Percentiles rank a stretch among this genome's conserved stretches.
phyloP scores from a whole-genome alignment of 1,140 invertebrate species.

The Spodoptera frugiperda region DNA sequence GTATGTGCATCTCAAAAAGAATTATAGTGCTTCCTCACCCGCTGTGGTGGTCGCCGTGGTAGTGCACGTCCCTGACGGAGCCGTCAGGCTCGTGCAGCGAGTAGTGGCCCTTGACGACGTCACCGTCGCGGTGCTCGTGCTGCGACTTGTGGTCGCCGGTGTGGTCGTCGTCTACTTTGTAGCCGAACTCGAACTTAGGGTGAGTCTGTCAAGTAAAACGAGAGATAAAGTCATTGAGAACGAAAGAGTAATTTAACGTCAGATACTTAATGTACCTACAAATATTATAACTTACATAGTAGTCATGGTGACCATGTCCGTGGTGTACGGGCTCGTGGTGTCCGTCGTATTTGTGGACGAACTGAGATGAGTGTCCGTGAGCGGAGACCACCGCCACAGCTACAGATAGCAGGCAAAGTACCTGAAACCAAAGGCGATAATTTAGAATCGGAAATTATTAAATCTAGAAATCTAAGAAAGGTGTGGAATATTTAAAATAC shows the following conservation, averaged over 20 bases:
- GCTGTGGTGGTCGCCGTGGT: constrained; percentile 70
- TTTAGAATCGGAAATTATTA: too few relatives aligned
- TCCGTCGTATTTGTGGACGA: constrained; percentile 66
- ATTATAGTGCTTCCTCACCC: constrained; percentile 72
- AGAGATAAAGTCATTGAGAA: background rate
- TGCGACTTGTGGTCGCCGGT: constrained; percentile 69
- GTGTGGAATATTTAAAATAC: background rate
- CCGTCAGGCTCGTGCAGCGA: constrained; percentile 82
- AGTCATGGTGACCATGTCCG: constrained; percentile 49
- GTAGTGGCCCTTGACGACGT: constrained; percentile 80
- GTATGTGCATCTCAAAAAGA: too few relatives aligned
- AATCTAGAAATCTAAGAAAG: too few relatives aligned
- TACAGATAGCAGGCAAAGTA: constrained; percentile 58
- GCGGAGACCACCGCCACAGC: constrained; percentile 53
- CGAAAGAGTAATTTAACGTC: too few relatives aligned
- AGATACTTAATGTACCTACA: too few relatives aligned
- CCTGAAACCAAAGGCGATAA: background rate
- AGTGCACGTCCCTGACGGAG: constrained; percentile 70
- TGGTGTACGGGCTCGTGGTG: constrained; percentile 52
- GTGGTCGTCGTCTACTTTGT: constrained; percentile 74
- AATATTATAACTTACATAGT: constrained; percentile 42
- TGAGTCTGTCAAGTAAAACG: constrained; percentile 51
- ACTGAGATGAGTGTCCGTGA: constrained; percentile 66
- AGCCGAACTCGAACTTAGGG: constrained; percentile 77
- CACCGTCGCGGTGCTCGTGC: constrained; percentile 72